A percentile compares a stretch with the other conserved stretches of the same genome.
phyloP scores from a whole-genome alignment of 92 coral and sea anemone genomes.

The Pocillopora grandis region DNA sequence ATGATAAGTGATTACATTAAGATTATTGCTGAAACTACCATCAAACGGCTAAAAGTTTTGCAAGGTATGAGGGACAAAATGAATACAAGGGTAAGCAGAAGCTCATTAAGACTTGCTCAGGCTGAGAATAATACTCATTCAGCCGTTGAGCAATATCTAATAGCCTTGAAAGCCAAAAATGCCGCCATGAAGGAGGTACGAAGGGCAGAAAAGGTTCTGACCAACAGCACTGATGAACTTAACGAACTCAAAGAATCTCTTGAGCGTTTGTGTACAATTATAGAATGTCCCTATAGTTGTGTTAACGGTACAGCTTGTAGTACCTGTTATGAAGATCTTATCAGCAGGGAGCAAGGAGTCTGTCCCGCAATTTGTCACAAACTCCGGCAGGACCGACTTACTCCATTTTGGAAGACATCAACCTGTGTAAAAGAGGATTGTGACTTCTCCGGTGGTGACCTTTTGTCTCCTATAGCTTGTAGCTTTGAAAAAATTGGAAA shows the following conservation, averaged over 20 bases:
- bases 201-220: slow-evolving; percentile 26
- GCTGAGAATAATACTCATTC: slow-evolving; percentile 1
- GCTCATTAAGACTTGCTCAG: not conserved
- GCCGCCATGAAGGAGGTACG: slow-evolving; percentile 3
- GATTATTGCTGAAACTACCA: slow-evolving; percentile 13
- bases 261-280: slow-evolving; percentile 52
- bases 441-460: not conserved
- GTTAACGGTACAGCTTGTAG: slow-evolving; percentile 64
- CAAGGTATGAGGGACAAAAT: not conserved
- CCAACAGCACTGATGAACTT: slow-evolving; percentile 45
- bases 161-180: not conserved
- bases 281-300: slow-evolving; percentile 65
- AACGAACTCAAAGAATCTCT: slow-evolving; percentile 46
- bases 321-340: slow-evolving; percentile 56
- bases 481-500: slow-evolving; percentile 11
- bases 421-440: slow-evolving; percentile 27
- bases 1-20: slow-evolving; percentile 36
- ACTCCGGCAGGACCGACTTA: slow-evolving; percentile 29
- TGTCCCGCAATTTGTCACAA: slow-evolving; percentile 66
- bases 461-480: not conserved
- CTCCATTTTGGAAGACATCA: slow-evolving; percentile 30
- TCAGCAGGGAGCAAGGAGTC: slow-evolving; percentile 57
- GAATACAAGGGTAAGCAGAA: not conserved
- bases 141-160: slow-evolving; percentile 7
- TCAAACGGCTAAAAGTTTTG: not conserved